phyloP scores from a whole-genome alignment of 2,888 invertebrate genomes.

The Thyatira batis region DNA sequence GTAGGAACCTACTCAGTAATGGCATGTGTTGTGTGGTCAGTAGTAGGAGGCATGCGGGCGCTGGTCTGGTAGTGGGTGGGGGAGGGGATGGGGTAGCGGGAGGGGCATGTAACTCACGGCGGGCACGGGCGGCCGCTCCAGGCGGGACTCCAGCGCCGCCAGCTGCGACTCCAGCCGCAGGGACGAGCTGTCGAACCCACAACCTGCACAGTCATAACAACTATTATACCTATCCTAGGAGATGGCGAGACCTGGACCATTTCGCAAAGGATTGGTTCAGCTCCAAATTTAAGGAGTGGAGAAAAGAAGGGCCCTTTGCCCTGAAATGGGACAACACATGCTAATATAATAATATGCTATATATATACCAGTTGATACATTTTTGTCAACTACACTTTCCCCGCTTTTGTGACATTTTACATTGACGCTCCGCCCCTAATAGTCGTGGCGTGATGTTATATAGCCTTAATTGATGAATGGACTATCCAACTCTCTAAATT shows the following conservation, averaged over 20 bases:
- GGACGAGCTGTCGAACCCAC: constrained; percentile 87
- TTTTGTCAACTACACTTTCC: too few species aligned
- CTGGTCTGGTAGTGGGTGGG: constrained; percentile 22
- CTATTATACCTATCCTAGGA: too few species aligned
- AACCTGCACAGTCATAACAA: constrained; percentile 54
- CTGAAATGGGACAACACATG: too few species aligned
- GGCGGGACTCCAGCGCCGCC: constrained; percentile 91
- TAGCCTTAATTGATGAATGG: too few species aligned
- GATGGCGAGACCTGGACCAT: too few species aligned
- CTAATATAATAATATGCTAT: background rate
- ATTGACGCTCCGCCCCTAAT: too few species aligned
- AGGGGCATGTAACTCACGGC: constrained; percentile 74
- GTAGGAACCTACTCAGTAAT: too few species aligned
- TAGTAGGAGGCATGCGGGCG: constrained; percentile 53
- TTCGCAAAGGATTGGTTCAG: too few species aligned
- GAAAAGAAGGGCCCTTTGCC: background rate
- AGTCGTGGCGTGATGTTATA: too few species aligned
- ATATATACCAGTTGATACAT: background rate
- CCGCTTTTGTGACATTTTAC: too few species aligned
- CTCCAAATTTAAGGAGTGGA: background rate
- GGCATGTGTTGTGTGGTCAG: constrained; percentile 35
- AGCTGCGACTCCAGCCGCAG: constrained; percentile 90
- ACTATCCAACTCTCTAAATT: too few species aligned
- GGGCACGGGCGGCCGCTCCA: constrained; percentile 87
- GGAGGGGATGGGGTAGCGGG: constrained; percentile 5